Evolutionary conservation across 2,888 invertebrate species (phyloP).

Genomic region (Poecilobothrus nobilitatus): DNA sequence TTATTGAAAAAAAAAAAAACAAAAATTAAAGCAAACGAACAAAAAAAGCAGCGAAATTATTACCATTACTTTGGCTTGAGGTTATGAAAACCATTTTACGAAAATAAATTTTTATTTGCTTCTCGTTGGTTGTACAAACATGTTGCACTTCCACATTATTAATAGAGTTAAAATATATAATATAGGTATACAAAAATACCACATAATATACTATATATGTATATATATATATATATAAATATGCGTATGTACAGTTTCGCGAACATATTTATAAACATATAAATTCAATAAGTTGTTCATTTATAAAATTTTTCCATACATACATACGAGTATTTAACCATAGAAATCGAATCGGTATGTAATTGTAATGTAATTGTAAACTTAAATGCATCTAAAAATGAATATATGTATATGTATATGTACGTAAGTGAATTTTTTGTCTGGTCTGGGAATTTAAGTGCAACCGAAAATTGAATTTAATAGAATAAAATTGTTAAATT

Average conservation of each 20-base stretch:
- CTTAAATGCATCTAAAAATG: too few relatives aligned
- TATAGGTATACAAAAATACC: too few relatives aligned
- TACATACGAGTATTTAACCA: too few relatives aligned
- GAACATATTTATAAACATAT: background rate
- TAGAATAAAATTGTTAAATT: too few relatives aligned
- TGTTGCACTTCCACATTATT: background rate
- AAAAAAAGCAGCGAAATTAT: slow-evolving; percentile 3
- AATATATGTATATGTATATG: too few relatives aligned
- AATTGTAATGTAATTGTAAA: too few relatives aligned
- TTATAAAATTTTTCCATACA: background rate
- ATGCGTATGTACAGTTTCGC: background rate
- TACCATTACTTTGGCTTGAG: background rate
- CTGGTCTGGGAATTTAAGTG: too few relatives aligned
- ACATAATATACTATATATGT: too few relatives aligned
- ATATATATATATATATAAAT: background rate
- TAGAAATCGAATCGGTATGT: too few relatives aligned
- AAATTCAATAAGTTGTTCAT: background rate
- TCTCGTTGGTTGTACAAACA: background rate
- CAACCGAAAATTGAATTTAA: too few relatives aligned
- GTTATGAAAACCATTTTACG: background rate
- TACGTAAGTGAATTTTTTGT: too few relatives aligned
- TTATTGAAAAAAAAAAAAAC: background rate
- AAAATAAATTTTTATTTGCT: slow-evolving; percentile 6
- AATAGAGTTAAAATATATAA: too few relatives aligned
- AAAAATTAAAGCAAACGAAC: background rate